Evolutionary conservation across 2,113 vertebrate species (phyloP).

Genomic region (Hippolais icterina): DNA sequence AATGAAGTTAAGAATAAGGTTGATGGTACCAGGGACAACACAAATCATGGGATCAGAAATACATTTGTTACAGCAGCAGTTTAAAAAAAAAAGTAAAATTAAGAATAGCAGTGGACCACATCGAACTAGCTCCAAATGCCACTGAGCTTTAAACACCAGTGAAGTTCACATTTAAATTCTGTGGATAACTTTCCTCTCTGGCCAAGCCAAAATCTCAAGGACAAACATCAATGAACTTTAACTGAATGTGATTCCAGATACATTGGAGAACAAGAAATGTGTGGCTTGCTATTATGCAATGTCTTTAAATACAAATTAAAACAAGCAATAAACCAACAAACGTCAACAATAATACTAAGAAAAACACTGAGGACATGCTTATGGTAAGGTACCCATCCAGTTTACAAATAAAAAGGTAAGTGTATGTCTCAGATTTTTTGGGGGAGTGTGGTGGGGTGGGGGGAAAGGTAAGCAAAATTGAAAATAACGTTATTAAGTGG

Average conservation of each 20-base stretch:
- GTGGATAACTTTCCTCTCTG: not conserved
- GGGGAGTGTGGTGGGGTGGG: fast-evolving
- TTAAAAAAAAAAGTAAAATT: slow-evolving; percentile 11
- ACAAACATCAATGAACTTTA: not conserved
- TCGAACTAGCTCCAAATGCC: not conserved
- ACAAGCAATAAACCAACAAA: not conserved
- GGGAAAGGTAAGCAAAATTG: not conserved
- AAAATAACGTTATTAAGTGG: not conserved
- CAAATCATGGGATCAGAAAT: not conserved
- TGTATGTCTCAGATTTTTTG: not conserved
- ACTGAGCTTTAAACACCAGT: not conserved
- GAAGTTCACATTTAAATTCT: not conserved
- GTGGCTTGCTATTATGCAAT: not conserved
- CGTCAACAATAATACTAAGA: not conserved
- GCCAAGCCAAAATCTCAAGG: not conserved
- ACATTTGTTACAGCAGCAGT: not conserved
- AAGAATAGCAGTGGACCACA: not conserved
- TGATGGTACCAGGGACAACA: not conserved
- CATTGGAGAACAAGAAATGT: not conserved
- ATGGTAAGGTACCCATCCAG: not conserved
- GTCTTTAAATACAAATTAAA: slow-evolving; percentile 8
- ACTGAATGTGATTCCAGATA: not conserved
- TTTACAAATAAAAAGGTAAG: not conserved
- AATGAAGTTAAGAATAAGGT: not conserved
- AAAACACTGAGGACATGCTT: not conserved